Conservation (phyloP, 2,888 invertebrate genomes). For the Cancer borealis region DNA sequence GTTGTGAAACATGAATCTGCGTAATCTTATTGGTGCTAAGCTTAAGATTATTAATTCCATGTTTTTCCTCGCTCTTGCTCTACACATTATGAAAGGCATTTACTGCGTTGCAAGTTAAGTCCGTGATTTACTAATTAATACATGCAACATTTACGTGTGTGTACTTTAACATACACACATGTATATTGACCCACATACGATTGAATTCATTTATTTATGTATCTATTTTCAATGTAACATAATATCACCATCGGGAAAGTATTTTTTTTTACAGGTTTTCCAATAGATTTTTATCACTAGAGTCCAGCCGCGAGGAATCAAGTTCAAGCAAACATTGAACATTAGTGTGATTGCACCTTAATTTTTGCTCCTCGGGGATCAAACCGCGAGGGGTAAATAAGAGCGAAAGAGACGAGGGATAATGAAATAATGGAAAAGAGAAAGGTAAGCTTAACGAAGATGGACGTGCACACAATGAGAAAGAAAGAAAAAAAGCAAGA, state of each 20-base stretch:
- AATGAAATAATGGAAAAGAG: conserved; percentile 23
- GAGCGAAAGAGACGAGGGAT: background rate
- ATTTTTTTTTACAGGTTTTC: no score
- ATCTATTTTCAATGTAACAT: no score
- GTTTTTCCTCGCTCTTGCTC: background rate
- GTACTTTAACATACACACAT: background rate
- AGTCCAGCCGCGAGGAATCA: background rate
- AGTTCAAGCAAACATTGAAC: background rate
- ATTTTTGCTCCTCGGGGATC: background rate
- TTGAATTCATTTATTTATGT: background rate
- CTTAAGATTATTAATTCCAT: no score
- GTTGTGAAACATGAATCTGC: background rate
- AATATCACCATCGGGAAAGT: background rate
- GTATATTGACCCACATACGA: background rate
- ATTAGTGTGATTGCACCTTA: background rate
- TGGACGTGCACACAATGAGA: background rate
- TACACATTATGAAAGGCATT: background rate
- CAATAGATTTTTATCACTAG: background rate
- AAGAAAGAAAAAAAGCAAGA: conserved; percentile 31
- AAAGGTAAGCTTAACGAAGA: background rate
- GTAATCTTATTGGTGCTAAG: background rate
- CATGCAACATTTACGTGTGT: background rate
- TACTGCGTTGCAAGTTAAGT: background rate
- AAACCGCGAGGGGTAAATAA: background rate
- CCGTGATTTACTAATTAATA: background rate